phyloP scores from a whole-genome alignment of 2,888 invertebrate species.

The Plutella xylostella region DNA sequence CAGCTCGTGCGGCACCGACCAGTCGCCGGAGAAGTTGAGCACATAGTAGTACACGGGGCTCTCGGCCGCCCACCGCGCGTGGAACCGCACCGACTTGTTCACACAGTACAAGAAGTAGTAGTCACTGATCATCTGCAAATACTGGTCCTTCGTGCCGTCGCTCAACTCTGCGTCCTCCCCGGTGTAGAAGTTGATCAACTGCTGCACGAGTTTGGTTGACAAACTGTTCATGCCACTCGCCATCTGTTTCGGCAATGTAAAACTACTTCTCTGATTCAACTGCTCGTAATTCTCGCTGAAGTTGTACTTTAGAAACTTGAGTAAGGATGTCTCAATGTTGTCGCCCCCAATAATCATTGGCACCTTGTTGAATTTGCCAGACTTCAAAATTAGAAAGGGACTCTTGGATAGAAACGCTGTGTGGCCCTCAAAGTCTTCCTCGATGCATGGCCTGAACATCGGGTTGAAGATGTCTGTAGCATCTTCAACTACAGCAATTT shows the following conservation, averaged over 20 bases:
- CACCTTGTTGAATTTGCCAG: slow-evolving; percentile 51
- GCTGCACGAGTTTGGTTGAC: slow-evolving; percentile 37
- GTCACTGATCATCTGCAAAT: slow-evolving; percentile 49
- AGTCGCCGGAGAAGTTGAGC: slow-evolving; percentile 45
- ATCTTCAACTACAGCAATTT: not conserved
- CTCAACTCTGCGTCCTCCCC: slow-evolving; percentile 36
- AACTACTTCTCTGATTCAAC: slow-evolving; percentile 36
- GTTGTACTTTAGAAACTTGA: slow-evolving; percentile 32
- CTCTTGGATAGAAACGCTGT: slow-evolving; percentile 50
- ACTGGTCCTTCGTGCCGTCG: slow-evolving; percentile 43
- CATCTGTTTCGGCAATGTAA: slow-evolving; percentile 43
- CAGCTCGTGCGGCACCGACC: slow-evolving; percentile 35
- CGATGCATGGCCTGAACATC: slow-evolving; percentile 52
- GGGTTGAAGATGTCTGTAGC: slow-evolving; percentile 31
- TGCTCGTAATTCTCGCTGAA: slow-evolving; percentile 41
- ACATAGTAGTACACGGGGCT: slow-evolving; percentile 51
- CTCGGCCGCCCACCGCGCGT: slow-evolving; percentile 37
- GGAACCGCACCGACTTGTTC: slow-evolving; percentile 46
- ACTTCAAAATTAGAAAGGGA: slow-evolving; percentile 44
- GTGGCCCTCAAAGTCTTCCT: slow-evolving; percentile 53
- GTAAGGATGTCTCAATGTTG: slow-evolving; percentile 41
- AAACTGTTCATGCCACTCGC: slow-evolving; percentile 28
- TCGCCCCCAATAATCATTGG: slow-evolving; percentile 56
- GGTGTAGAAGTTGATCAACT: slow-evolving; percentile 48
- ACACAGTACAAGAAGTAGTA: slow-evolving; percentile 52